These are phyloP conservation scores for human DNA, from an alignment of 2,113 vertebrate species.

Conservation along the genomic window GRCh38 chr2:196999001-196999500, in stretches of 20 bases:
- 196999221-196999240: neutral
- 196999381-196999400: neutral
- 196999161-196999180: neutral
- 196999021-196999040: constrained; percentile 93
- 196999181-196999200: neutral
- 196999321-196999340: neutral
- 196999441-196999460: neutral
- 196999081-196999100: neutral
- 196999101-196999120: neutral
- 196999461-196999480: neutral
- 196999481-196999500: neutral
- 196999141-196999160: neutral
- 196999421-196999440: neutral
- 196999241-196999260: neutral
- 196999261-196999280: neutral
- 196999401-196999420: neutral
- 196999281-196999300: neutral
- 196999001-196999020: constrained; percentile 93
- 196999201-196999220: neutral
- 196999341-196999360: constrained; percentile 24
- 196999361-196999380: neutral
- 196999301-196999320: neutral
- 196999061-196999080: neutral
- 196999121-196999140: rapidly evolving
- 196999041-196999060: constrained; percentile 93